Base-by-base conservation (phyloP, 2,888 invertebrate genomes). In the Dolichomitus sp. region DNA sequence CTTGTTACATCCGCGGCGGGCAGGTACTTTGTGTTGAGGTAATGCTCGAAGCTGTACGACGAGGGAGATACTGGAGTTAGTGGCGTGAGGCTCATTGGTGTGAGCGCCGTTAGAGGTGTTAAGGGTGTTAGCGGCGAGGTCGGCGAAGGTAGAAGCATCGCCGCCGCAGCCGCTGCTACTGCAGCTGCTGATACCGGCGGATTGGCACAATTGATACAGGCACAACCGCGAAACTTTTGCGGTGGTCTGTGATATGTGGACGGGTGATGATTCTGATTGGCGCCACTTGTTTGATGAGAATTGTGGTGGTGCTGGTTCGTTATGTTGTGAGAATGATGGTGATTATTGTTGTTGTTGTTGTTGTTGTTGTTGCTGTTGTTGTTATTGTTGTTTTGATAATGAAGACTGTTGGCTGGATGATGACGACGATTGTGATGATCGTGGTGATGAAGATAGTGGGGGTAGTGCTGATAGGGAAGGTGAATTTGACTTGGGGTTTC, bases 21-120 rank as follows among this genome's bases (percentile, higher is more conserved):
- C 92, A 96, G 95, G 94, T 95, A 96, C 94, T 95, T 95, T 85
- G 95, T 95, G 92, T 95, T 95, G 80, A 96, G 94, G 92, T 96
- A 96, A 88, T 95, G 95, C 92, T 96, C 96, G 93, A 96, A 96
- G 89, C 94, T 95, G 91, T 95, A 95, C 65, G 95, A 94, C 42
- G 94, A 94, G 1, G 94, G 93, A 14, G 95, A 95, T 19, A 95
- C 94, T 6, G 95, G 95, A 3, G 95, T 95, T 40, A 95, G 93
- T 0, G 95, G 95, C 1, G 95, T 94, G 9, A 94, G 92, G 70
- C 93, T 93, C 37, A 93, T 89, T 0, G 94, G 94, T 2, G 94
- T 94, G 54, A 94, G 87, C 3, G 94, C 94, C 2, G 94, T 92
- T 2, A 94, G 91, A 4, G 94, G 94, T 0, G 94, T 93, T 12